Evolutionary conservation across 2,113 vertebrate genomes (phyloP).

Genomic region (Dicrurus megarhynchus): DNA sequence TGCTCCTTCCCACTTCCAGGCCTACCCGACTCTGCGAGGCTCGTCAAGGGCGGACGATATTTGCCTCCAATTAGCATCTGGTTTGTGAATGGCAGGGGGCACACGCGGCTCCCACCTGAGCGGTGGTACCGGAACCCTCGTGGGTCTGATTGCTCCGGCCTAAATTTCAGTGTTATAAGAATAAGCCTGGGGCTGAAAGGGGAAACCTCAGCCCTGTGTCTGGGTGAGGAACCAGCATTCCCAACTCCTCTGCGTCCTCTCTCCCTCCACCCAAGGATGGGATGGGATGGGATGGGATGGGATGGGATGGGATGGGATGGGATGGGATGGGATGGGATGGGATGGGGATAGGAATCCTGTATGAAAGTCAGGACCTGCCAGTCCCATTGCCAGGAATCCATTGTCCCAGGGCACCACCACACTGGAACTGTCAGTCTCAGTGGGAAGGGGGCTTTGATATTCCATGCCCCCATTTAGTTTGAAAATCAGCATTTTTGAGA

Average conservation of each 20-base stretch:
- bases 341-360: background rate
- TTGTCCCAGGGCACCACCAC: rapidly evolving
- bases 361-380: background rate
- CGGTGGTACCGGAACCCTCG: background rate
- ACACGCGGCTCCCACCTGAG: background rate
- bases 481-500: background rate
- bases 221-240: background rate
- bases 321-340: background rate
- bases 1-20: background rate
- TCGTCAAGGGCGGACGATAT: background rate
- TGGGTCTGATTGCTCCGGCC: background rate
- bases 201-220: background rate
- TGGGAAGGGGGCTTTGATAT: background rate
- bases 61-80: slow-evolving; percentile 50
- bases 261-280: background rate
- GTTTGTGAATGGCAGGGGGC: slow-evolving; percentile 60
- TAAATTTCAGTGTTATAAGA: background rate
- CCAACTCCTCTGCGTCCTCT: background rate
- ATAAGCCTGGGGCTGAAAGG: background rate
- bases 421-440: background rate
- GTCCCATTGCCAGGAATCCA: background rate
- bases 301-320: background rate
- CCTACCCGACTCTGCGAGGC: background rate
- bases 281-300: background rate
- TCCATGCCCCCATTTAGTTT: too few species aligned